phyloP scores from a whole-genome alignment of 2,888 invertebrate species.

The Cosmorhoe ocellata region DNA sequence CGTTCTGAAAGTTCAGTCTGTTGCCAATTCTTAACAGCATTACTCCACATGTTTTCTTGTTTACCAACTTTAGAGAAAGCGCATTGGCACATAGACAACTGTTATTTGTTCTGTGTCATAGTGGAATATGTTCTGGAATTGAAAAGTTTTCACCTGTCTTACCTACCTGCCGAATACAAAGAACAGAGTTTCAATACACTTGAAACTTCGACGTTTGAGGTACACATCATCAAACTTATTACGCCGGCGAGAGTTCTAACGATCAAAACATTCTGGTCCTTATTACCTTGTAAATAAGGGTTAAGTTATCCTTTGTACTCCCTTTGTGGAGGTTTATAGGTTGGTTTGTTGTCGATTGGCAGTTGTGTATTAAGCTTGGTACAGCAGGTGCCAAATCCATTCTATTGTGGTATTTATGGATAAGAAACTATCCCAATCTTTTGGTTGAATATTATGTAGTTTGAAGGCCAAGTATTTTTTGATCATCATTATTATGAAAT shows the following conservation, averaged over 20 bases:
- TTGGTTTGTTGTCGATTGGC: constrained; percentile 14
- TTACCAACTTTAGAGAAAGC: constrained; percentile 24
- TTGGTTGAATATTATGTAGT: background rate
- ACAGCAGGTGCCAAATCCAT: constrained; percentile 23
- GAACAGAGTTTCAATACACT: constrained; percentile 46
- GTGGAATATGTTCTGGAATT: constrained; percentile 28
- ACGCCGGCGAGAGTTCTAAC: background rate
- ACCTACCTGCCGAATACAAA: constrained; percentile 40
- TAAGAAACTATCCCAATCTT: constrained; percentile 6
- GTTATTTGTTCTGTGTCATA: too few species aligned
- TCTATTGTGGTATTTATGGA: constrained; percentile 10
- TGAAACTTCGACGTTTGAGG: constrained; percentile 44
- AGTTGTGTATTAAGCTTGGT: constrained; percentile 13
- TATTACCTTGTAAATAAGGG: constrained; percentile 6
- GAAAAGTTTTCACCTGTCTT: constrained; percentile 40
- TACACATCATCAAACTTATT: constrained; percentile 34
- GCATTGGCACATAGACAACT: constrained; percentile 19
- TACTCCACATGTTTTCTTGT: constrained; percentile 20
- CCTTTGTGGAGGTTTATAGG: background rate
- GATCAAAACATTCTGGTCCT: constrained; percentile 1
- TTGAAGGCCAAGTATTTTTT: too few species aligned
- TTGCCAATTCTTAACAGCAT: constrained; percentile 21
- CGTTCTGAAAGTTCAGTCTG: constrained; percentile 2
- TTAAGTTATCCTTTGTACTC: background rate
- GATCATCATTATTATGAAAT: too few species aligned